Evolutionary conservation across 2,888 invertebrate species (phyloP).

Genomic region (Xestoiulus laeticollis): DNA sequence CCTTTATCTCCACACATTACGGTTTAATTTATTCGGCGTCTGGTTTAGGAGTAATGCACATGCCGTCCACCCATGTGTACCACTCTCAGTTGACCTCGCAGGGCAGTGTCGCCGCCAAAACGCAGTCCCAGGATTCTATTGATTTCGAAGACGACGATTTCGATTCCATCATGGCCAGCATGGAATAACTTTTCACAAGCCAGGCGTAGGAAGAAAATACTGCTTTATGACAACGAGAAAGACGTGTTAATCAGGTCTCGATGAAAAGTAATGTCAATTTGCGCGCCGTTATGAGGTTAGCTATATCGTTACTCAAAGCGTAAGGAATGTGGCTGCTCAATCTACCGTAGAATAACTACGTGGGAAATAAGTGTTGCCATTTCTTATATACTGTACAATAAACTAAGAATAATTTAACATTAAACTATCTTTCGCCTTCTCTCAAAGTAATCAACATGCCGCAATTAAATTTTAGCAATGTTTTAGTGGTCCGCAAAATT

Average conservation of each 20-base stretch:
- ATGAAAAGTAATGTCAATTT: not conserved
- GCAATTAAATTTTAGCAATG: too few relatives aligned
- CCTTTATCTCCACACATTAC: not conserved
- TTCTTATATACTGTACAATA: too few relatives aligned
- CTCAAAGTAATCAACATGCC: too few relatives aligned
- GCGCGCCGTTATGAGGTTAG: too few relatives aligned
- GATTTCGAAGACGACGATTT: conserved; percentile 35
- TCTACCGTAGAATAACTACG: too few relatives aligned
- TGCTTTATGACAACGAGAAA: not conserved
- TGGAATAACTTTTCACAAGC: not conserved
- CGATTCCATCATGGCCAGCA: not conserved
- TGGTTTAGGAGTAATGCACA: not conserved
- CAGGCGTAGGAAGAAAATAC: not conserved
- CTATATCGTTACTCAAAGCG: too few relatives aligned
- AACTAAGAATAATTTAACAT: too few relatives aligned
- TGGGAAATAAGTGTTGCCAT: too few relatives aligned
- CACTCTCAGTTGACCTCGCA: not conserved
- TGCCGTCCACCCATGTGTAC: not conserved
- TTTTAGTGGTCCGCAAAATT: too few relatives aligned
- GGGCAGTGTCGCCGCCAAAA: not conserved
- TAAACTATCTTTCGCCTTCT: too few relatives aligned
- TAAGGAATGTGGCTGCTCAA: too few relatives aligned
- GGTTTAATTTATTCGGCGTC: not conserved
- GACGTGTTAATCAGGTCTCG: not conserved
- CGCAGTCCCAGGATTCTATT: not conserved